A percentile compares a stretch with the other conserved stretches of the same genome.
Evolutionary conservation across 1,140 invertebrate species (phyloP).

Genomic region (Pygmarrhopalites habei): DNA sequence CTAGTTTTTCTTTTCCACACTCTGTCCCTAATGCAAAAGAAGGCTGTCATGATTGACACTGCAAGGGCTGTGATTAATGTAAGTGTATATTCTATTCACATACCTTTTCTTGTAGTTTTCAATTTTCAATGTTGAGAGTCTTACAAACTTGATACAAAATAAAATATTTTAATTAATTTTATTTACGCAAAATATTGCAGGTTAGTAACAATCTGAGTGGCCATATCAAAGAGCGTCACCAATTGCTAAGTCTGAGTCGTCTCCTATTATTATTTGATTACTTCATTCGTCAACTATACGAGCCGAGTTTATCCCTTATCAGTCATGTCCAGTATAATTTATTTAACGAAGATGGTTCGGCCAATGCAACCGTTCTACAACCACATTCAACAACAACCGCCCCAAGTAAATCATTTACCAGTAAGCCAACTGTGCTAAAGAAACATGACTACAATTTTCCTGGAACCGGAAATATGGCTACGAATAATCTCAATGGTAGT

Average conservation of each 20-base stretch:
- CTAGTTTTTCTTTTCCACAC: conserved; percentile 90
- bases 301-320: conserved; percentile 46
- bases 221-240: conserved; percentile 38
- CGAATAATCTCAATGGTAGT: conserved; percentile 1
- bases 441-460: conserved; percentile 2
- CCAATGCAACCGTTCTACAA: background rate
- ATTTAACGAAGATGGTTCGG: conserved; percentile 28
- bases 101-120: no score
- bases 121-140: no score
- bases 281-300: conserved; percentile 89
- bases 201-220: conserved; percentile 27
- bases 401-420: background rate
- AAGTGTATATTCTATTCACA: no score
- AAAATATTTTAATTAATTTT: no score
- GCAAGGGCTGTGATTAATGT: conserved; percentile 44
- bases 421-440: background rate
- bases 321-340: conserved; percentile 39
- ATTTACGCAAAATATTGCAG: no score
- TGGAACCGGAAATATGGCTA: background rate
- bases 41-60: conserved; percentile 70
- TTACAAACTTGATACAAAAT: no score
- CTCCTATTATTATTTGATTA: conserved; percentile 88
- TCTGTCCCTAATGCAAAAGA: conserved; percentile 91
- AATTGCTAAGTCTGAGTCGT: conserved; percentile 70
- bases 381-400: background rate